Evolutionary conservation across 37 sponge, comb jelly and placozoan genomes (phyloP), one percentile per base, ranked within the genome.

Genomic region (Cladorhizidae sp.): DNA sequence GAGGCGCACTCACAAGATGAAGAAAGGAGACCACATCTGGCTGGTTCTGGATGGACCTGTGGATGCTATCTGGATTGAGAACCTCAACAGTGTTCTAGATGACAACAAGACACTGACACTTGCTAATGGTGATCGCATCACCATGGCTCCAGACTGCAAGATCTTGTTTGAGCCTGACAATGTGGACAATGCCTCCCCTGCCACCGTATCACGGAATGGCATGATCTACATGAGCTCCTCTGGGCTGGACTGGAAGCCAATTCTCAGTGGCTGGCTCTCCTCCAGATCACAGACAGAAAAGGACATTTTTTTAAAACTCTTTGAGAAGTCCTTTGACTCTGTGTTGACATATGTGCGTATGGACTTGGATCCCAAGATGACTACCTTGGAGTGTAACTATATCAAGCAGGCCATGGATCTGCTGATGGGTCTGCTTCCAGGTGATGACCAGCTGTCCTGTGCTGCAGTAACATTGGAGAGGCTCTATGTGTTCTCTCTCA

Each of bases 11-110:
- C 91, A 90, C 55, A 93, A 93, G 38, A 67, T 92, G 3, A 96
- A 96, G 89, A 95, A 98, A 56, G 94, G 96, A 76, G 96, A 98
- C 42, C 90, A 93, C 29, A 75, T 96, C 11, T 98, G 99, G 99
- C 88, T 98, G 22, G 92, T 96, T 0, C 78, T 98, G 42, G 99
- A 98, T 75, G 99, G 99, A 0, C 99, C 99, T 5, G 99, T 98
- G 37, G 99, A 98, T 93, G 93, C 99, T 12, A 89, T 98, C 41
- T 98, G 99, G 99, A 98, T 98, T 70, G 99, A 98, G 83, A 98
- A 98, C 73, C 87, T 98, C 65, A 98, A 98, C 86, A 89, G 88
- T 85, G 99, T 98, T 35, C 70, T 98, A 81, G 99, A 98, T 42
- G 99, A 98, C 79, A 98, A 98, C 89, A 95, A 96, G 88, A 98